A percentile compares a stretch with the other conserved stretches of the same genome.
These are phyloP conservation scores for Drosophila vallismaia DNA, from an alignment of 2,888 invertebrate species.

Conservation along the genomic window DNA sequence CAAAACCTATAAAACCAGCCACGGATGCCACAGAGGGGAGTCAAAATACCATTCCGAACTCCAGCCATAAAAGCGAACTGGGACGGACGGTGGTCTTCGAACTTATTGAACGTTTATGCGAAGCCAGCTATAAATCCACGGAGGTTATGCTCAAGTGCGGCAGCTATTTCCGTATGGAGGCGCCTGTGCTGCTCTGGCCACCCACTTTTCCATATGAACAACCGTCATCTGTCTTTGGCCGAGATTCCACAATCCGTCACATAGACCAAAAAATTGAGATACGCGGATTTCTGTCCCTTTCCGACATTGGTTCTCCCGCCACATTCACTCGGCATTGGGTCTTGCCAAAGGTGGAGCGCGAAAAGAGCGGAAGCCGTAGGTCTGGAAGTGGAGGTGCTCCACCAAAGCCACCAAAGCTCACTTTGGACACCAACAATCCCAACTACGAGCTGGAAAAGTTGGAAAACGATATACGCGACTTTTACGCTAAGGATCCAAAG, in stretches of 20 bases:
- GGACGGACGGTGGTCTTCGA: slow-evolving; percentile 81
- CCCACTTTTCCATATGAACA: slow-evolving; percentile 86
- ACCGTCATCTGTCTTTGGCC: slow-evolving; percentile 37
- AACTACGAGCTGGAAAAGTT: slow-evolving; percentile 82
- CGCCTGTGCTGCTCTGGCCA: slow-evolving; percentile 89
- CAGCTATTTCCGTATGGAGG: slow-evolving; percentile 86
- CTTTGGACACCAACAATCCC: slow-evolving; percentile 65
- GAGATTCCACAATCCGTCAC: slow-evolving; percentile 42
- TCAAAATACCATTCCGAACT: slow-evolving; percentile 15
- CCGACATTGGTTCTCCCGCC: slow-evolving; percentile 95
- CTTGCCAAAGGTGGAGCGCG: slow-evolving; percentile 88
- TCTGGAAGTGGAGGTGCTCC: slow-evolving; percentile 68
- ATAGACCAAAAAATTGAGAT: slow-evolving; percentile 91
- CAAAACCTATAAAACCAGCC: slow-evolving; percentile 66
- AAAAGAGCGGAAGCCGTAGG: slow-evolving; percentile 83
- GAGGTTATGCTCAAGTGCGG: slow-evolving; percentile 90
- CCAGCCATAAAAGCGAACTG: slow-evolving; percentile 79
- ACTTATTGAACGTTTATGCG: slow-evolving; percentile 88
- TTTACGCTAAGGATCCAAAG: slow-evolving; percentile 80
- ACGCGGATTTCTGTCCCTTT: slow-evolving; percentile 94
- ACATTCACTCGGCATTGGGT: slow-evolving; percentile 95
- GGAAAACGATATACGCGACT: slow-evolving; percentile 82
- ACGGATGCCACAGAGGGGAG: slow-evolving; percentile 22
- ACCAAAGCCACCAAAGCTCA: slow-evolving; percentile 82
- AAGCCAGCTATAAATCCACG: slow-evolving; percentile 89